phyloP scores from a whole-genome alignment of 2,113 vertebrate species.

The Martes martes region DNA sequence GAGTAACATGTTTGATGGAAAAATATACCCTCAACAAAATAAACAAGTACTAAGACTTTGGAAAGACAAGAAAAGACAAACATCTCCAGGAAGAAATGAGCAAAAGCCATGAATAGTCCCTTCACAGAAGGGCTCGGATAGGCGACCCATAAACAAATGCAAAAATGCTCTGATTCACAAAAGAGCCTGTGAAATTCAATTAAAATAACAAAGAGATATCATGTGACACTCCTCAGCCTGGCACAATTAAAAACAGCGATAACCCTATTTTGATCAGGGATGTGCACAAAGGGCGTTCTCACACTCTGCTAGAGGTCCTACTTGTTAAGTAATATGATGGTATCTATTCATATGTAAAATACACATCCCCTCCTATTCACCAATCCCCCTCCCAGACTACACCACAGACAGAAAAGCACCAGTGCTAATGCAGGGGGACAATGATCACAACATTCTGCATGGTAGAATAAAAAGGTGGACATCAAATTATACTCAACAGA shows the following conservation, averaged over 20 bases:
- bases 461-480: background rate
- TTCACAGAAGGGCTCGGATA: background rate
- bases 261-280: background rate
- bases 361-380: background rate
- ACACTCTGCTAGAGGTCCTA: background rate
- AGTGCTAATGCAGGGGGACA: background rate
- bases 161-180: background rate
- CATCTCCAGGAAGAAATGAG: background rate
- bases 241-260: background rate
- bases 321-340: background rate
- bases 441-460: background rate
- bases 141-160: background rate
- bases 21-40: slow-evolving; percentile 4
- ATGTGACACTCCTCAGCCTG: background rate
- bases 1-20: background rate
- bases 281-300: background rate
- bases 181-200: background rate
- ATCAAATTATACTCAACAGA: background rate
- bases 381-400: background rate
- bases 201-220: slow-evolving; percentile 12
- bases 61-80: background rate
- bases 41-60: background rate
- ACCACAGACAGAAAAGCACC: background rate
- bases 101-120: background rate
- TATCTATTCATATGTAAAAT: background rate